Percentiles rank a stretch among this genome's conserved stretches.
phyloP scores from a whole-genome alignment of 2,888 invertebrate species.

The Synergus gifuensis region DNA sequence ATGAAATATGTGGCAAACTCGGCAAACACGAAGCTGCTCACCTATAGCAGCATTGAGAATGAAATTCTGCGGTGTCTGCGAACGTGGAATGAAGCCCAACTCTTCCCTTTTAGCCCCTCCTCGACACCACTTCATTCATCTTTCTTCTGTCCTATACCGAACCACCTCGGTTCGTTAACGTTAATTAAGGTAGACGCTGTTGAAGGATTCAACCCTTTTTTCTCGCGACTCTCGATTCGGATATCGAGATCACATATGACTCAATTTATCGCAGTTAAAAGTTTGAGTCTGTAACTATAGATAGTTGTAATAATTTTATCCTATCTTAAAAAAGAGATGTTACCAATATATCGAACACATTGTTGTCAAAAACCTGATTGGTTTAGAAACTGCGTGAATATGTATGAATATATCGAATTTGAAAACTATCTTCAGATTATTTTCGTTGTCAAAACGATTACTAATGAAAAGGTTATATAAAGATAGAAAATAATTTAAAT shows the following conservation, averaged over 20 bases:
- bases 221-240: conserved; percentile 23
- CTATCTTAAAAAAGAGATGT: no score
- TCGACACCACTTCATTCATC: conserved; percentile 32
- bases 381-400: no score
- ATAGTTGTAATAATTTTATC: no score
- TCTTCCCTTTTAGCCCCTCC: conserved; percentile 37
- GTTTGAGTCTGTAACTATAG: no score
- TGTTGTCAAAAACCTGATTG: no score
- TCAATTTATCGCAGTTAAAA: neutral
- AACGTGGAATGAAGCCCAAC: conserved; percentile 49
- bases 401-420: no score
- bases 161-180: conserved; percentile 65
- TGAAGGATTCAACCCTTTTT: conserved; percentile 51
- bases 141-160: conserved; percentile 42
- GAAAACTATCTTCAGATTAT: no score
- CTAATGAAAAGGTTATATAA: no score
- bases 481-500: no score
- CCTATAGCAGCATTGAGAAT: conserved; percentile 51
- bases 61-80: conserved; percentile 63
- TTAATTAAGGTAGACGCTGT: conserved; percentile 65
- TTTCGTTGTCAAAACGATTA: no score
- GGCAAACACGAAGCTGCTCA: conserved; percentile 54
- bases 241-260: neutral
- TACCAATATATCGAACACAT: no score
- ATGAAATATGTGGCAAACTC: conserved; percentile 60